Evolutionary conservation across 2,113 vertebrate species (phyloP), one percentile per base, ranked within the genome.

Genomic region (Lonchura striata): DNA sequence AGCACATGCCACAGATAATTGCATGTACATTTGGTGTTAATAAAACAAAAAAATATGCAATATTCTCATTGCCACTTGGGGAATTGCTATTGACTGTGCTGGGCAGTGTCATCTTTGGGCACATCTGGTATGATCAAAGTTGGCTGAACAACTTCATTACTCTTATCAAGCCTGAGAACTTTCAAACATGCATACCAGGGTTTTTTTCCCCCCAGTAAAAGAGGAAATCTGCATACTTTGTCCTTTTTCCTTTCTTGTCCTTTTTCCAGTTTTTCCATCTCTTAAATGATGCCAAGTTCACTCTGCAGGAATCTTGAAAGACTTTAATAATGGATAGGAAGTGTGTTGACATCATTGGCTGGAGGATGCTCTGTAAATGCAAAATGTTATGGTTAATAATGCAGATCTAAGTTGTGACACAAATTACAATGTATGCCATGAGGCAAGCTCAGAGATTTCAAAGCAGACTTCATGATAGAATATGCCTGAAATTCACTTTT

Each of bases 311-410:
- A 86, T 47, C 44, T 60, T 84, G 72, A 83, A 84, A 57, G 20
- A 17, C 63, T 92, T 88, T 76, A 92, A 31, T 95, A 94, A 82
- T 79, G 71, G 44, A 66, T 83, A 56, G 56, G 85, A 92, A 81
- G 24, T 63, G 20, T 82, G 24, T 75, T 72, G 78, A 92, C 59
- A 82, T 70, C 50, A 42, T 56, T 78, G 71, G 71, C 76, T 88
- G 44, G 24, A 88, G 23, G 37, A 75, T 60, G 35, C 61, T 71
- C 41, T 60, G 37, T 78, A 92, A 90, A 90, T 88, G 64, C 21
- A 56, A 57, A 94, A 63, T 54, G 12, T 71, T 92, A 12, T 16
- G 31, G 69, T 71, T 94, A 94, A 69, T 87, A 92, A 95, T 35
- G 49, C 78, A 82, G 65, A 78, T 39, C 46, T 61, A 28, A 69